Conservation (phyloP, 2,888 invertebrate genomes). For the Boloria euphrosyne region DNA sequence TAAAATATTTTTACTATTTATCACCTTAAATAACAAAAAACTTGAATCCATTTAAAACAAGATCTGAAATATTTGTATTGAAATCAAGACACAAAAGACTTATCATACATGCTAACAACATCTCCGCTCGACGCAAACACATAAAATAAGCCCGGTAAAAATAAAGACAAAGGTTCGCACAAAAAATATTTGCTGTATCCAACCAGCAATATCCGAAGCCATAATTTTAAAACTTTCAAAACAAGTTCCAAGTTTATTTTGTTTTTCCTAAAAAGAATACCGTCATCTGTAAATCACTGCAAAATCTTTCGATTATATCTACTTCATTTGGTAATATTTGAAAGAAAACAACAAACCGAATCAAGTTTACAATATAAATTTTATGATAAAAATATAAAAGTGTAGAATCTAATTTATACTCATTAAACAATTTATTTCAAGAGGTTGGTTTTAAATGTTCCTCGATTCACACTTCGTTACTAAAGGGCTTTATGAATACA, state of each 20-base stretch:
- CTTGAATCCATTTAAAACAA: too few relatives aligned
- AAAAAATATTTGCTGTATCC: conserved; percentile 18
- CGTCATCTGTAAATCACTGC: conserved; percentile 4
- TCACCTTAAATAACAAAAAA: too few relatives aligned
- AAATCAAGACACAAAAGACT: too few relatives aligned
- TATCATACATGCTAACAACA: not conserved
- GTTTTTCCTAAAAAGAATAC: conserved; percentile 19
- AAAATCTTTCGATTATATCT: not conserved
- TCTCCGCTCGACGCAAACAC: not conserved
- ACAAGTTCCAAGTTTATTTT: conserved; percentile 23
- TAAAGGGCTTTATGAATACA: conserved; percentile 62
- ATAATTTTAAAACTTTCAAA: conserved; percentile 28
- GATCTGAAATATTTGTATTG: too few relatives aligned
- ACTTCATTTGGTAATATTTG: not conserved
- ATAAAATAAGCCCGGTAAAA: conserved; percentile 6
- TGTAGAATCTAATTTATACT: conserved; percentile 18
- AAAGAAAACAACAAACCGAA: not conserved
- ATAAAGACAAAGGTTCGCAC: conserved; percentile 10
- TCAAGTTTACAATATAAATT: not conserved
- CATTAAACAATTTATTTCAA: conserved; percentile 31
- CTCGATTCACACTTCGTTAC: conserved; percentile 21
- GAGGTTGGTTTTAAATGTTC: conserved; percentile 21
- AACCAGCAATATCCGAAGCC: conserved; percentile 21
- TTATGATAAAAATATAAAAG: not conserved
- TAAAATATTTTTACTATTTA: too few relatives aligned